Evolutionary conservation across 2,113 vertebrate species (phyloP).

Genomic region (Megaleporinus macrocephalus): DNA sequence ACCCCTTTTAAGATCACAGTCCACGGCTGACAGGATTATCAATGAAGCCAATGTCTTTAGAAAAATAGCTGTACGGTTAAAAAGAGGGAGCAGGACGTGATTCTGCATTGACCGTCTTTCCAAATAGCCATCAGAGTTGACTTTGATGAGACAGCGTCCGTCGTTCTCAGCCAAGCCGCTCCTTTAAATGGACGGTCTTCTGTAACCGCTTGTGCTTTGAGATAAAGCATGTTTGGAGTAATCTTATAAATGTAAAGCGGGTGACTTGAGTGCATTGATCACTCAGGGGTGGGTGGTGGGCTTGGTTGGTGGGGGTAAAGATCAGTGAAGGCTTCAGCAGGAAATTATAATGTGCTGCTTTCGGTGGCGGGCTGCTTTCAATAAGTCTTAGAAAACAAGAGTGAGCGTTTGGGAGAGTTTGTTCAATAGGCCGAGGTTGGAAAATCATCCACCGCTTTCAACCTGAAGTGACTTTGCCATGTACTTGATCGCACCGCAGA

Average conservation of each 20-base stretch:
- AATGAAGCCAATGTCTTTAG: background rate
- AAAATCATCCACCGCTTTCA: background rate
- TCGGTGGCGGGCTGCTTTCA: background rate
- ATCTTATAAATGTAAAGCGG: background rate
- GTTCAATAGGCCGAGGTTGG: background rate
- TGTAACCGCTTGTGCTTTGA: background rate
- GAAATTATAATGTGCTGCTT: background rate
- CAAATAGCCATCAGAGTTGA: conserved; percentile 8
- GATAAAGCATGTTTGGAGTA: background rate
- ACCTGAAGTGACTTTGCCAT: background rate
- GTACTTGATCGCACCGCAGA: no score
- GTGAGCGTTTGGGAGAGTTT: background rate
- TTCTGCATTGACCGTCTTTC: conserved; percentile 2
- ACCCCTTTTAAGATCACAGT: conserved; percentile 9
- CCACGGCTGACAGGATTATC: conserved; percentile 10
- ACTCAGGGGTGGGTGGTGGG: no score
- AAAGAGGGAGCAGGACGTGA: background rate
- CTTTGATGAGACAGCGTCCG: background rate
- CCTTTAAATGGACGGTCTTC: background rate
- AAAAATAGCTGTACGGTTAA: background rate
- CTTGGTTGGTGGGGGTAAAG: background rate
- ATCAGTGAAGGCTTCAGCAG: background rate
- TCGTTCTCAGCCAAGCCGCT: background rate
- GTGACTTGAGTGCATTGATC: background rate
- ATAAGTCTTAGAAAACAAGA: background rate